Evolutionary conservation across 2,888 invertebrate genomes (phyloP).

Genomic region (Biston stratarius): DNA sequence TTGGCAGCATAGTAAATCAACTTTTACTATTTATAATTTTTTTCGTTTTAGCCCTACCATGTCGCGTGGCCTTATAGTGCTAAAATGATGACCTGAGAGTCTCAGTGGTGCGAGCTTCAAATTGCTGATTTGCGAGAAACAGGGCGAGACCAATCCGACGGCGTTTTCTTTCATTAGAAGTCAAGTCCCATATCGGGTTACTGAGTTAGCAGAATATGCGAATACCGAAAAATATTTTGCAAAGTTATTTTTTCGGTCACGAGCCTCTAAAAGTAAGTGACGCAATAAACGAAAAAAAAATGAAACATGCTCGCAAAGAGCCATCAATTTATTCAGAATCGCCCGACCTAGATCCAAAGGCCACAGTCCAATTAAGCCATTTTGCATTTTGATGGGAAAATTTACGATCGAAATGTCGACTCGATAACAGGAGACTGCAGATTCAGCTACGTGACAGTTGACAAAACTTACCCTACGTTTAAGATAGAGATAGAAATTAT

Average conservation of each 20-base stretch:
- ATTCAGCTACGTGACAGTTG: conserved; percentile 68
- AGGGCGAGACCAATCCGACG: too few relatives aligned
- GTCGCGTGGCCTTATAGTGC: too few relatives aligned
- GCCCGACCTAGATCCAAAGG: conserved; percentile 82
- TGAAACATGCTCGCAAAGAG: conserved; percentile 72
- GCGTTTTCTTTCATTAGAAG: too few relatives aligned
- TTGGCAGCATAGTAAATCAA: too few relatives aligned
- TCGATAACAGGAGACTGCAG: conserved; percentile 62
- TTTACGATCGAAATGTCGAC: conserved; percentile 78
- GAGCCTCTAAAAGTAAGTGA: conserved; percentile 32
- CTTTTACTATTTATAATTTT: too few relatives aligned
- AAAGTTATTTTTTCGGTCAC: conserved; percentile 25
- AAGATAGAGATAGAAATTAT: too few relatives aligned
- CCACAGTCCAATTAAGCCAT: conserved; percentile 85
- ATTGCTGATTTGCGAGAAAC: too few relatives aligned
- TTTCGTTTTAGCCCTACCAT: too few relatives aligned
- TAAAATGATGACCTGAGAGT: too few relatives aligned
- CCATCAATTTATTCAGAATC: conserved; percentile 81
- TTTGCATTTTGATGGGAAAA: conserved; percentile 85
- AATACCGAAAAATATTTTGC: neutral
- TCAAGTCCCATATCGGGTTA: too few relatives aligned
- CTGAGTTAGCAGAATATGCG: too few relatives aligned
- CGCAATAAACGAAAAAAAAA: conserved; percentile 52
- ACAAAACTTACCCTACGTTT: conserved; percentile 56
- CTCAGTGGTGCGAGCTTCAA: too few relatives aligned